phyloP scores from a whole-genome alignment of 2,797 vertebrate species.

The Trachops cirrhosus region DNA sequence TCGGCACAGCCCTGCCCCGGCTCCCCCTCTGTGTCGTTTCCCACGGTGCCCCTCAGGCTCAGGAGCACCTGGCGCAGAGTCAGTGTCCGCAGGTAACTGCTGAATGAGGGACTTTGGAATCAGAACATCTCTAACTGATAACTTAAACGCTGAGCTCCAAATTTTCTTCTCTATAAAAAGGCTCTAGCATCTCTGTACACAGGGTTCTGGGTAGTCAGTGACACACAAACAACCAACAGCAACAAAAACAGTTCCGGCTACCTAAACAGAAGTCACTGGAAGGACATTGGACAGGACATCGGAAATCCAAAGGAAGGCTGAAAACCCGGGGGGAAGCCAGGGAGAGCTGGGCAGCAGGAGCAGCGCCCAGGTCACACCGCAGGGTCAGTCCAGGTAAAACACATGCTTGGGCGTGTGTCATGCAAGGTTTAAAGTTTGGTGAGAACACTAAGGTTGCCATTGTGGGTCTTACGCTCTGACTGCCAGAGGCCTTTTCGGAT shows the following conservation, averaged over 20 bases:
- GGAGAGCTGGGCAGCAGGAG: background rate
- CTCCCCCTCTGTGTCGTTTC: background rate
- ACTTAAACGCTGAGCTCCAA: background rate
- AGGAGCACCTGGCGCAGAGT: background rate
- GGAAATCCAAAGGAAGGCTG: background rate
- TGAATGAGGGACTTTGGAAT: background rate
- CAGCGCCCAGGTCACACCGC: background rate
- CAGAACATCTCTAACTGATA: background rate
- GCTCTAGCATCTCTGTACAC: background rate
- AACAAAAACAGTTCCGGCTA: background rate
- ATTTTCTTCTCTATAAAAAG: background rate
- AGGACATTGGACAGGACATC: background rate
- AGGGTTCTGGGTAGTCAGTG: background rate
- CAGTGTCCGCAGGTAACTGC: background rate
- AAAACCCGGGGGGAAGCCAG: background rate
- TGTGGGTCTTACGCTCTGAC: background rate
- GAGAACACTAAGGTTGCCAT: background rate
- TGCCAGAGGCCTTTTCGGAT: background rate
- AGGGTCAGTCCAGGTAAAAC: background rate
- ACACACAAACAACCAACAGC: background rate
- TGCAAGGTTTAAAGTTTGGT: background rate
- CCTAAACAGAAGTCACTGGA: background rate
- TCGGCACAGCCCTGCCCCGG: background rate
- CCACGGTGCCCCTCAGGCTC: accelerated
- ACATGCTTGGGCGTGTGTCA: background rate